Base-by-base conservation (phyloP, 2,113 vertebrate species). In the Andinoacara biseriatus region DNA sequence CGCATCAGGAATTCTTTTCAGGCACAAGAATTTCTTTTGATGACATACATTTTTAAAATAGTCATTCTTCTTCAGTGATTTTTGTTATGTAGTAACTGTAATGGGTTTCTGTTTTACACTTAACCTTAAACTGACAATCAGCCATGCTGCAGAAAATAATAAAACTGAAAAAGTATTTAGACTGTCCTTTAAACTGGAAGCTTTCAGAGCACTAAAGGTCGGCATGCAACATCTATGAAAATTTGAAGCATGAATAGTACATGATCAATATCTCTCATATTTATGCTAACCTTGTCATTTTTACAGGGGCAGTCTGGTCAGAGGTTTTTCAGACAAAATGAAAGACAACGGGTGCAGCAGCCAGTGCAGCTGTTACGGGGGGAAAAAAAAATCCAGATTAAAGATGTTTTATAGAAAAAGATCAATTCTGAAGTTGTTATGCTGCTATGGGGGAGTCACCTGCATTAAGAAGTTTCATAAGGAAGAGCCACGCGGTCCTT, bases 1-100 rank as follows among this genome's bases (percentile, higher is more conserved):
- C 5, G 15, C 54, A 7, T n/a, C 69, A 62, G n/a, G 29, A 90
- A 85, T 52, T 81, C 31, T 11, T 84, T 83, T 87, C 5, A 59
- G 29, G n/a, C 46, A 46, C 22, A 80, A 74, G n/a, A 84, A 80
- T 86, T 77, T 9, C 20, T 74, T 60, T 62, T 63, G 29, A 81
- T 49, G 35, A 49, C 22, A 77, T 20, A 26, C 40, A 35, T 29
- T 81, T 62, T 49, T 17, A 13, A 24, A 80, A 77, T 52, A 31
- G 58, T 67, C 11, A 22, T 72, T 56, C n/a, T 69, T 22, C 20
- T 84, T 59, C 26, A 26, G 20, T n/a, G 10, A 69, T 22, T 81
- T 81, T 76, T 43, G 24, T 80, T 33, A 35, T 58, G n/a, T 29
- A 46, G 40, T 24, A 10, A 20, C 49, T 29, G 7, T 57, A 58